phyloP scores from a whole-genome alignment of 1,140 invertebrate species.

The Spodoptera frugiperda region DNA sequence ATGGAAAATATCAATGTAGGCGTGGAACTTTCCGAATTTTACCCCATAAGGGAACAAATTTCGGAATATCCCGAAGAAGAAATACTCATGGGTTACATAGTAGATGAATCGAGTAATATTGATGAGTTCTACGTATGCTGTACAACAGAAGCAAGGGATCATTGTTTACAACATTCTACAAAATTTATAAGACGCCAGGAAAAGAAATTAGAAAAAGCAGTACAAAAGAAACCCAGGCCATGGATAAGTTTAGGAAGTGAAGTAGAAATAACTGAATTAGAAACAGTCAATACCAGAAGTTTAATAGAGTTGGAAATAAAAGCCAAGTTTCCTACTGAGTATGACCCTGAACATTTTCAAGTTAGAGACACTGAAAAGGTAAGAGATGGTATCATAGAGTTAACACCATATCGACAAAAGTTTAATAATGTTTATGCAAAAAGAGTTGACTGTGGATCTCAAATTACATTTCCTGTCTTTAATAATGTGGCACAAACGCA shows the following conservation, averaged over 20 bases:
- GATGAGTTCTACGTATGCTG: constrained; percentile 91
- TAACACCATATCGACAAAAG: constrained; percentile 87
- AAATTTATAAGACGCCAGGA: constrained; percentile 84
- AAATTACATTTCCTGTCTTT: constrained; percentile 82
- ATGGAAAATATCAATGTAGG: constrained; percentile 87
- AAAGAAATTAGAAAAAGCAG: constrained; percentile 87
- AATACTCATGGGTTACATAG: constrained; percentile 90
- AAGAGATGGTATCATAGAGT: constrained; percentile 89
- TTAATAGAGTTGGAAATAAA: constrained; percentile 89
- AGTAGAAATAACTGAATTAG: constrained; percentile 86
- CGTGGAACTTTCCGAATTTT: constrained; percentile 87
- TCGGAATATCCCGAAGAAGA: constrained; percentile 84
- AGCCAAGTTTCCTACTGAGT: constrained; percentile 86
- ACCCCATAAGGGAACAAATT: constrained; percentile 84
- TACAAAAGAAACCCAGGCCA: constrained; percentile 86
- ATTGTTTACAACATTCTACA: constrained; percentile 87
- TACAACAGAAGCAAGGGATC: constrained; percentile 86
- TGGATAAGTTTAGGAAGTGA: constrained; percentile 90
- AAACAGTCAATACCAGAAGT: constrained; percentile 85
- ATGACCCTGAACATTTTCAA: constrained; percentile 81
- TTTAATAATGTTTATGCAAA: constrained; percentile 87
- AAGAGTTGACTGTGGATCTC: constrained; percentile 84
- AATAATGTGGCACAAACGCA: constrained; percentile 88
- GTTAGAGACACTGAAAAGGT: constrained; percentile 85
- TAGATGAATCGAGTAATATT: constrained; percentile 87